Percentiles rank a stretch among this genome's conserved stretches.
phyloP scores from a whole-genome alignment of 2,113 vertebrate species.

The Catharus minimus region DNA sequence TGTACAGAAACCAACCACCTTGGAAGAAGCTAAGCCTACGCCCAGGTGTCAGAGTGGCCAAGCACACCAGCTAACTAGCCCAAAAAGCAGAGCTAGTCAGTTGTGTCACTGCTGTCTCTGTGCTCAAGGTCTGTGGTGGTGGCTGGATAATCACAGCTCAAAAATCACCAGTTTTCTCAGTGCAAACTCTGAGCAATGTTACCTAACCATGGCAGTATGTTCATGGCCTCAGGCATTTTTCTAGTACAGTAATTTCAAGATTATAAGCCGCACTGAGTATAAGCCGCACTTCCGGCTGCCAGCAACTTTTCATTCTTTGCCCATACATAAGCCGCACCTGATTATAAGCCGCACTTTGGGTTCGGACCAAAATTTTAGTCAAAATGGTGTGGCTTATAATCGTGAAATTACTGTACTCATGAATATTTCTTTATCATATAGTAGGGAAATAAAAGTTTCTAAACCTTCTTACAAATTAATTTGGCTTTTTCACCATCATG shows the following conservation, averaged over 20 bases:
- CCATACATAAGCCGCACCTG: too few species aligned
- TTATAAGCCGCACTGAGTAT: too few species aligned
- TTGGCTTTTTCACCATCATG: background rate
- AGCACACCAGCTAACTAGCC: background rate
- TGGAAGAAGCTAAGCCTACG: background rate
- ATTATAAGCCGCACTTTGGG: too few species aligned
- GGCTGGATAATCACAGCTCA: background rate
- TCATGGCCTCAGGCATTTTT: background rate
- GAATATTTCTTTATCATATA: background rate
- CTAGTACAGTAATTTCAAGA: background rate
- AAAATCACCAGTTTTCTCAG: conserved; percentile 1
- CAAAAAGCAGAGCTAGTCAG: background rate
- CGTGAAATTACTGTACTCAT: background rate
- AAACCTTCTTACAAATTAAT: background rate
- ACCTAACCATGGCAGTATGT: background rate
- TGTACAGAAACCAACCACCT: background rate
- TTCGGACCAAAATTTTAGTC: too few species aligned
- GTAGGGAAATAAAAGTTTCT: background rate
- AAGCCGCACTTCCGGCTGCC: too few species aligned
- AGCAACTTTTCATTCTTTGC: too few species aligned
- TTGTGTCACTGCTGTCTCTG: background rate
- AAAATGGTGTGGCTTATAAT: too few species aligned
- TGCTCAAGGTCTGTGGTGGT: background rate
- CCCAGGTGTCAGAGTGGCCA: background rate
- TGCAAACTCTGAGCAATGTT: background rate